These are phyloP conservation scores for Lagopus muta DNA, from an alignment of 2,113 vertebrate genomes.

Conservation along the genomic window DNA sequence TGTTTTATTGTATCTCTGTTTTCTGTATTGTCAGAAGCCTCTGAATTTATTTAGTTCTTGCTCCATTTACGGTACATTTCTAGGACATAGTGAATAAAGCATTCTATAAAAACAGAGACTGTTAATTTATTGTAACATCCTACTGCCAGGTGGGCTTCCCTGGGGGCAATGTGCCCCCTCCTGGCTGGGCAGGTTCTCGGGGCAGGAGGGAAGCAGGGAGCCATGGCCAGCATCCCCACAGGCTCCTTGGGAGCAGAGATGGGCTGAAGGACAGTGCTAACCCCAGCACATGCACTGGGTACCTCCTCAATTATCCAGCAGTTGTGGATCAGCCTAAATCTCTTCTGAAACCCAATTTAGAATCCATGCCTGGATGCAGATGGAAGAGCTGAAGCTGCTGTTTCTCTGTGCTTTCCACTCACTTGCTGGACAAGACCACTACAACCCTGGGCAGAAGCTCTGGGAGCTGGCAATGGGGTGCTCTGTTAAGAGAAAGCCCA, in stretches of 20 bases:
- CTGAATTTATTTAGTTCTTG: slow-evolving; percentile 74
- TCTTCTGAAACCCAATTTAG: background rate
- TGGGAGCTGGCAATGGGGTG: background rate
- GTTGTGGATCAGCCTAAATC: background rate
- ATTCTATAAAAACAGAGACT: slow-evolving; percentile 73
- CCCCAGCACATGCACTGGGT: rapidly evolving
- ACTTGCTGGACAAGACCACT: background rate
- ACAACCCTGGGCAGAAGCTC: background rate
- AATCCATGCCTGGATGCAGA: background rate
- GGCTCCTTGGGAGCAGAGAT: rapidly evolving
- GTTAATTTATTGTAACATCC: slow-evolving; percentile 34
- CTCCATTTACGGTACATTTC: slow-evolving; percentile 78
- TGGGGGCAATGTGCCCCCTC: background rate
- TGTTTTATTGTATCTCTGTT: slow-evolving; percentile 75
- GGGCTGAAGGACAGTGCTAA: background rate
- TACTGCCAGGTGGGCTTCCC: background rate
- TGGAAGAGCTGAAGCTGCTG: background rate
- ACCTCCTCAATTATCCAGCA: background rate
- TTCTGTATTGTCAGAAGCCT: slow-evolving; percentile 72
- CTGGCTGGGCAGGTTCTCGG: rapidly evolving
- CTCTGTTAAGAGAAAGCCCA: background rate
- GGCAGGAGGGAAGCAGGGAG: background rate
- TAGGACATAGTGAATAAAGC: slow-evolving; percentile 84
- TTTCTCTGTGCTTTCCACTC: background rate
- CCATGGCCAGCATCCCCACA: rapidly evolving